Evolutionary conservation across 2,113 vertebrate genomes (phyloP), one percentile per base, ranked within the genome.

Genomic region (Notiomystis cincta): DNA sequence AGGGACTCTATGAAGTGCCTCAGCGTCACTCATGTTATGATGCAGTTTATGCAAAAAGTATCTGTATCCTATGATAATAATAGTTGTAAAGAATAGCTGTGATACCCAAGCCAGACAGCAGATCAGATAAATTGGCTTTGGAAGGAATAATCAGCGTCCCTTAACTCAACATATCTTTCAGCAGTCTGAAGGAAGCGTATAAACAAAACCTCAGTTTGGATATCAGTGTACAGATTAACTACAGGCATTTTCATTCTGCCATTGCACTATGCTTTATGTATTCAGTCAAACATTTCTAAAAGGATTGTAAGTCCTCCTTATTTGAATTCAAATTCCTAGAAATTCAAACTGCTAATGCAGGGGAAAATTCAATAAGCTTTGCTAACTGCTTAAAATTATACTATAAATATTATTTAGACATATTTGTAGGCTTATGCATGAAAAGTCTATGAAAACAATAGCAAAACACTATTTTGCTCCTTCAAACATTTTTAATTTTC

Each of bases 391-490:
- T 87, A 72, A 93, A 92, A 94, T 91, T 85, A 90, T 84, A 82
- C 95, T 77, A 40, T 97, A 96, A 95, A 94, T 96, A 94, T 94
- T 96, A 88, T 94, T 94, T 92, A 87, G 86, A 76, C 56, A 53
- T 79, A 93, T 87, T 93, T 92, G 82, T 90, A 90, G 65, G 61
- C 23, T 82, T 90, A 47, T 81, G 37, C 53, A 72, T 72, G 64
- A 60, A 56, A 88, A 84, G 53, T 27, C 67, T 69, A 38, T 77
- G 92, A 95, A 95, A 96, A 90, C 80, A 92, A 95, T 81, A 72
- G 65, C 40, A 93, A 96, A 96, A 93, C 66, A 90, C 51, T 84
- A n/a, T 81, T 96, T 96, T 96, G 20, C 61, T 89, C 72, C 65
- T 75, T 93, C 61, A 89, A 92, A 75, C 1, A 3, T 87, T 95